phyloP scores from a whole-genome alignment of 2,888 invertebrate species.

The Chrysodeixis includens region DNA sequence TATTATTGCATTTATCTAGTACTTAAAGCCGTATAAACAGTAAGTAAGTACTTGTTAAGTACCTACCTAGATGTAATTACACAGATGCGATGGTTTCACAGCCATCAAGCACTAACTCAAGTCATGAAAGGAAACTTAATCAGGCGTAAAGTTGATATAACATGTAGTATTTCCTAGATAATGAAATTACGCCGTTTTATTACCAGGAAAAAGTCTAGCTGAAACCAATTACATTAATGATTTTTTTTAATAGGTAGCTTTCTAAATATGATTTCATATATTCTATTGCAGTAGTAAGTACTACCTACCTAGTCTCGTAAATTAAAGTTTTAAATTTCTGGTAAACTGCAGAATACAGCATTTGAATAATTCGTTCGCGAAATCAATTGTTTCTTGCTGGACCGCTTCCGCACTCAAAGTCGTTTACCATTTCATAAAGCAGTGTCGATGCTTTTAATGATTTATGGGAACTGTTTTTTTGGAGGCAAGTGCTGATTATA shows the following conservation, averaged over 20 bases:
- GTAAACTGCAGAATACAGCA: neutral
- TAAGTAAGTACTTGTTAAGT: too few species aligned
- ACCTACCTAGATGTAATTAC: neutral
- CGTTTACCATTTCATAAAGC: too few species aligned
- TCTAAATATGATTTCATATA: neutral
- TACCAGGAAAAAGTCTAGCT: neutral
- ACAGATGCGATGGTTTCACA: slow-evolving; percentile 2
- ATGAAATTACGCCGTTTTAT: neutral
- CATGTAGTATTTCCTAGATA: neutral
- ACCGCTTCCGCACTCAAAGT: too few species aligned
- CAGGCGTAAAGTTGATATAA: neutral
- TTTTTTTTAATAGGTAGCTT: neutral
- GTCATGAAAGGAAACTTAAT: slow-evolving; percentile 3
- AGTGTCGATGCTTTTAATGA: too few species aligned
- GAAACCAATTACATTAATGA: neutral
- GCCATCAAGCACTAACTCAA: slow-evolving; percentile 5
- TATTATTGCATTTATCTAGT: too few species aligned
- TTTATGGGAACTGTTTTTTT: too few species aligned
- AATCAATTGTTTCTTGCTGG: neutral
- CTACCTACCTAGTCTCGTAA: neutral
- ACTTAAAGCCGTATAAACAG: too few species aligned
- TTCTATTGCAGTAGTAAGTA: neutral
- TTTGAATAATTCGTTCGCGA: neutral
- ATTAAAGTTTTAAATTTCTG: neutral
- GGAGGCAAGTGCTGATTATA: too few species aligned